A percentile compares a stretch with the other conserved stretches of the same genome.
phyloP scores from a whole-genome alignment of 2,113 vertebrate genomes.

The Octodon degus region DNA sequence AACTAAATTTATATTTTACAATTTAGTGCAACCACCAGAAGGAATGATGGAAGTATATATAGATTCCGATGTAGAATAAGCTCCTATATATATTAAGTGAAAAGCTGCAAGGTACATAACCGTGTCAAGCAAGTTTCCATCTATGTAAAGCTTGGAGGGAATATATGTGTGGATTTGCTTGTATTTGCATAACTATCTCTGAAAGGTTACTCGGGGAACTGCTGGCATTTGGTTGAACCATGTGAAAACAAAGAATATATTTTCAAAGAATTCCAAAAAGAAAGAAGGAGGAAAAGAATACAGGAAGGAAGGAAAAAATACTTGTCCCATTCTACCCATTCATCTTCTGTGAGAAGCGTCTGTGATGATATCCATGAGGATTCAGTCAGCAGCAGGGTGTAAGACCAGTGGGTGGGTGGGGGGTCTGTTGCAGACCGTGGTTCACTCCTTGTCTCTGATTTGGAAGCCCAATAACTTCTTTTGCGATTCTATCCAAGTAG shows the following conservation, averaged over 20 bases:
- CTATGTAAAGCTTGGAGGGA: background rate
- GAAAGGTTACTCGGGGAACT: background rate
- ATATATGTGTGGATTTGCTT: background rate
- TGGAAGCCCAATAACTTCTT: background rate
- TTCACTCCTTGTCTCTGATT: background rate
- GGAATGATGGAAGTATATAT: background rate
- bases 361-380: background rate
- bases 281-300: background rate
- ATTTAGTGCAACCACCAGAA: background rate
- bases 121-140: background rate
- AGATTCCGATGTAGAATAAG: background rate
- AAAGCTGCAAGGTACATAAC: background rate
- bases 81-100: slow-evolving; percentile 12
- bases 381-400: accelerated
- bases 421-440: too few relatives aligned
- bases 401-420: background rate
- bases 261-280: background rate
- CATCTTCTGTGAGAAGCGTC: background rate
- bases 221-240: background rate
- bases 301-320: background rate
- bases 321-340: too few relatives aligned
- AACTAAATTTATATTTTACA: background rate
- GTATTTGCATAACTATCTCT: slow-evolving; percentile 17
- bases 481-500: background rate
- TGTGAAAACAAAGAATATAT: slow-evolving; percentile 26